Base-by-base conservation (phyloP, 1,140 invertebrate genomes). In the Diachasma alloeum region DNA sequence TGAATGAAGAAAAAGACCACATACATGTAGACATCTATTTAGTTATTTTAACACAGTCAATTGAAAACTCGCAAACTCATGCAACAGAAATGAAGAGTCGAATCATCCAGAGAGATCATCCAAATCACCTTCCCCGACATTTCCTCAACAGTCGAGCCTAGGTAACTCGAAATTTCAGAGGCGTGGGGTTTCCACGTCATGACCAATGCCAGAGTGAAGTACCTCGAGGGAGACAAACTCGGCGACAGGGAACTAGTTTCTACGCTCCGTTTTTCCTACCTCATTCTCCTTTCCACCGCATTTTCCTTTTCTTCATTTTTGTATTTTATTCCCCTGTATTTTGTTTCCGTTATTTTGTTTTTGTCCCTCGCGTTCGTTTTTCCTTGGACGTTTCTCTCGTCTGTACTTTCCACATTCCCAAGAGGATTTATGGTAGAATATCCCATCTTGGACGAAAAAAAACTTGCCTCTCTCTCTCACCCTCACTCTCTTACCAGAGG, bases 101-200 rank as follows among this genome's bases (percentile, higher is more conserved):
- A 31, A 31, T 31, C 31, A 31, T 31, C 31, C 31, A 31, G 31
- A 31, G 2, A 3, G 31, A 31, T 31, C 2, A 31, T 31, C 31
- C 31, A 31, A 31, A 31, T 31, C 31, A 31, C 31, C 31, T 31
- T 31, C 31, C 31, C 6, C 31, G 39, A 42, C 13, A 42, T 42
- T 13, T 42, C 9, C 10, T 11, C 31, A 42, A 11, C 39, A 42
- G 3, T 42, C 36, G 17, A 24, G 13, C n/a, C 8, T 76, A 72
- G 75, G 66, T 76, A 76, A 77, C 53, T 56, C 39, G 42, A 72
- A 77, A 72, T 77, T 77, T 77, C 15, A 4, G 59, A 19, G 24
- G 22, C 59, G 70, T 44, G 19, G 70, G 70, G 66, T 77, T 77
- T 77, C 72, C 75, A 77, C 46, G 70, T 77, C 70, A 66, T 63